Conservation (phyloP, 2,113 vertebrate genomes). For the Labeo catla region DNA sequence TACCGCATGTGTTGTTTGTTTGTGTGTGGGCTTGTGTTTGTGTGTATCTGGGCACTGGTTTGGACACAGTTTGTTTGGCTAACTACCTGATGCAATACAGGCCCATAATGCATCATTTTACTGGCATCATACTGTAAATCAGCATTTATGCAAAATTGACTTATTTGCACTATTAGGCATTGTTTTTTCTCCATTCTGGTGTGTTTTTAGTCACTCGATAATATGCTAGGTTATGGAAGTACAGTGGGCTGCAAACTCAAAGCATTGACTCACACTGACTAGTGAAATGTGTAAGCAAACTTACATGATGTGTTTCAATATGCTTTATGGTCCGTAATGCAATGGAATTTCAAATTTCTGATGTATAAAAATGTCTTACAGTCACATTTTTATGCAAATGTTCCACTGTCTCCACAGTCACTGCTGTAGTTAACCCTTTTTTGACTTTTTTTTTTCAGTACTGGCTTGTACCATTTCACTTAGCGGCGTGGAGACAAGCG, state of each 20-base stretch:
- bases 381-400: slow-evolving; percentile 29
- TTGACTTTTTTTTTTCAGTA: background rate
- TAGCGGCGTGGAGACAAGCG: slow-evolving; percentile 34
- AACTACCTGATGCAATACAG: background rate
- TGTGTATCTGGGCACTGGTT: background rate
- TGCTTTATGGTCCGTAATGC: background rate
- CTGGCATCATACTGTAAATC: background rate
- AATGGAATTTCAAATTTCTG: background rate
- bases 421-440: slow-evolving; percentile 18
- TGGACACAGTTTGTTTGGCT: background rate
- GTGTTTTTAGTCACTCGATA: background rate
- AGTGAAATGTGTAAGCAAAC: background rate
- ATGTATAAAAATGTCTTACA: background rate
- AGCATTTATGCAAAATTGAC: background rate
- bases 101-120: background rate
- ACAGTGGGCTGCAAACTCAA: background rate
- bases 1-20: background rate
- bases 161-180: background rate
- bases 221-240: background rate
- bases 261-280: background rate
- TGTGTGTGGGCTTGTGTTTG: background rate
- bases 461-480: slow-evolving; percentile 39
- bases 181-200: background rate
- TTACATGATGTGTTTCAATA: background rate
- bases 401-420: slow-evolving; percentile 4